Conservation (phyloP, 2,113 vertebrate genomes). For the Pontoporia blainvillei region DNA sequence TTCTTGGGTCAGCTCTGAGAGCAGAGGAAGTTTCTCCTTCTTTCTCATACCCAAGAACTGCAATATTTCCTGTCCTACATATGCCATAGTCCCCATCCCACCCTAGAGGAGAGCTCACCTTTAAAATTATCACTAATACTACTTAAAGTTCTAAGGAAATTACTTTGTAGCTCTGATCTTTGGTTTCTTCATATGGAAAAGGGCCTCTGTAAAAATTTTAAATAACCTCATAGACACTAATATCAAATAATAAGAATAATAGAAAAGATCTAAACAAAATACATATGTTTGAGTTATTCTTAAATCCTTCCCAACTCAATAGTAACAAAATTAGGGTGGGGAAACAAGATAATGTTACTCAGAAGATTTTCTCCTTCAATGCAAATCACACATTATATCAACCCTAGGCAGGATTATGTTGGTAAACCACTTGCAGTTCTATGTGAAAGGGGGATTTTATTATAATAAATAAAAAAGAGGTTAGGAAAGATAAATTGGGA, state of each 20-base stretch:
- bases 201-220: not conserved
- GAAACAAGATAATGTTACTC: not conserved
- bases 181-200: not conserved
- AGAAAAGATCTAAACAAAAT: not conserved
- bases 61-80: not conserved
- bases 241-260: constrained; percentile 7
- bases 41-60: not conserved
- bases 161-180: not conserved
- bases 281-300: not conserved
- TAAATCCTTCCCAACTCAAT: not conserved
- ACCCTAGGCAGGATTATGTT: not conserved
- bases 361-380: not conserved
- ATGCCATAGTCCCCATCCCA: not conserved
- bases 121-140: not conserved
- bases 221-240: not conserved
- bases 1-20: not conserved
- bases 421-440: not conserved
- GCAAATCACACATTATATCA: not conserved
- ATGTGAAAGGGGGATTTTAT: not conserved
- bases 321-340: not conserved
- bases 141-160: not conserved
- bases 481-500: not conserved
- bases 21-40: not conserved
- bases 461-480: not conserved
- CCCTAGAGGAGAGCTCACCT: not conserved